A percentile compares a stretch with the other conserved stretches of the same genome.
Conservation (phyloP, 2,797 vertebrate species). For the Dendrocincla fuliginosa region DNA sequence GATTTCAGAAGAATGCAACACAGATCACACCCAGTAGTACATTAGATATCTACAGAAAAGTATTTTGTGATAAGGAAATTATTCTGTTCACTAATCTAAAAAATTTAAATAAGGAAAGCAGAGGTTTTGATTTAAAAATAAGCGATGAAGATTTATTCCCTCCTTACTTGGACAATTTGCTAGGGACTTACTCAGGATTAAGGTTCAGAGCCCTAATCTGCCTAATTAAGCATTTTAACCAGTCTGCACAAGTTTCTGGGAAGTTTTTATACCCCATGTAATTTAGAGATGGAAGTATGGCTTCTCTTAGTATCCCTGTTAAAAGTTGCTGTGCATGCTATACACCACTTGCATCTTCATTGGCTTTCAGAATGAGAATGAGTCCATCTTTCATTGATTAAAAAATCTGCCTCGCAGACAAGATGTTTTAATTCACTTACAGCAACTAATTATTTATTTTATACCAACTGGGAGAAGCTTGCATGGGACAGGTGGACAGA, state of each 20-base stretch:
- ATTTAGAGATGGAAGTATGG: not conserved
- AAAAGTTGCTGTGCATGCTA: not conserved
- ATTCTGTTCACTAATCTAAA: not conserved
- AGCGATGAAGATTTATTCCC: accelerated
- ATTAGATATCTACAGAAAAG: not conserved
- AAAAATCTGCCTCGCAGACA: not conserved
- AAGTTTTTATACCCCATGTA: not conserved
- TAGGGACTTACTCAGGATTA: not conserved
- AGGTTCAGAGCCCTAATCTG: not conserved
- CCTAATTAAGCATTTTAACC: not conserved
- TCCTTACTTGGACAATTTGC: not conserved
- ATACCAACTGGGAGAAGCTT: not conserved
- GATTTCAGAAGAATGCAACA: not conserved
- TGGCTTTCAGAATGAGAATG: not conserved
- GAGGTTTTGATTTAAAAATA: not conserved
- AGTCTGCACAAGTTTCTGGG: not conserved
- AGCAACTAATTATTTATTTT: not conserved
- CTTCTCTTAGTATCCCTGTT: not conserved
- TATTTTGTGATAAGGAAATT: not conserved
- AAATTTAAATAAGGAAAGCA: not conserved
- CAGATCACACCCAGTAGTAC: not conserved
- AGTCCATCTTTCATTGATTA: not conserved
- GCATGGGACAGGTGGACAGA: not conserved
- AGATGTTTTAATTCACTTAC: not conserved
- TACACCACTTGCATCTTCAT: not conserved